These are phyloP conservation scores for Helogale parvula DNA, from an alignment of 2,113 vertebrate species.

Conservation along the genomic window DNA sequence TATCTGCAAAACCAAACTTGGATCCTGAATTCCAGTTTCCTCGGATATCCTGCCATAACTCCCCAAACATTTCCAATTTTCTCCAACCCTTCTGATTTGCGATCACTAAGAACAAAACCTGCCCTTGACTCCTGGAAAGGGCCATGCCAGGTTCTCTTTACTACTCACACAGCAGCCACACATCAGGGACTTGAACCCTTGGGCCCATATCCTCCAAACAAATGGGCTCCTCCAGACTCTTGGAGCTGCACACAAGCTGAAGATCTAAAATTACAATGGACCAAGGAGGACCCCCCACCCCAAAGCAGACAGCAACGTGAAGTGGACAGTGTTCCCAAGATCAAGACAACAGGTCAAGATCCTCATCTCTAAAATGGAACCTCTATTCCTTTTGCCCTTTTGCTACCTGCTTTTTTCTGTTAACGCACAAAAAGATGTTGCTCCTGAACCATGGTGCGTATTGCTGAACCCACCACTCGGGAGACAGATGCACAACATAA, in stretches of 20 bases:
- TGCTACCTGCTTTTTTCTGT: neutral
- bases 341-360: neutral
- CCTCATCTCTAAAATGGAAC: neutral
- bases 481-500: neutral
- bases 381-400: neutral
- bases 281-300: neutral
- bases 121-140: neutral
- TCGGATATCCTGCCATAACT: neutral
- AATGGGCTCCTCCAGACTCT: neutral
- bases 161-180: neutral
- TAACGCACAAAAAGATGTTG: neutral
- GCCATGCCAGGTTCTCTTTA: neutral
- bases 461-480: no score
- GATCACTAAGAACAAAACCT: neutral
- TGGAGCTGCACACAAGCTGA: neutral
- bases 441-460: neutral
- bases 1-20: neutral
- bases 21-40: neutral
- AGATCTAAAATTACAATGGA: neutral
- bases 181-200: neutral
- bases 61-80: neutral
- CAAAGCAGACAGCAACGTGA: neutral
- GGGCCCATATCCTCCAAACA: neutral
- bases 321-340: neutral
- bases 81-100: neutral